These are phyloP conservation scores for Pseudochromis fuscus DNA, from an alignment of 2,797 vertebrate genomes.

Conservation along the genomic window DNA sequence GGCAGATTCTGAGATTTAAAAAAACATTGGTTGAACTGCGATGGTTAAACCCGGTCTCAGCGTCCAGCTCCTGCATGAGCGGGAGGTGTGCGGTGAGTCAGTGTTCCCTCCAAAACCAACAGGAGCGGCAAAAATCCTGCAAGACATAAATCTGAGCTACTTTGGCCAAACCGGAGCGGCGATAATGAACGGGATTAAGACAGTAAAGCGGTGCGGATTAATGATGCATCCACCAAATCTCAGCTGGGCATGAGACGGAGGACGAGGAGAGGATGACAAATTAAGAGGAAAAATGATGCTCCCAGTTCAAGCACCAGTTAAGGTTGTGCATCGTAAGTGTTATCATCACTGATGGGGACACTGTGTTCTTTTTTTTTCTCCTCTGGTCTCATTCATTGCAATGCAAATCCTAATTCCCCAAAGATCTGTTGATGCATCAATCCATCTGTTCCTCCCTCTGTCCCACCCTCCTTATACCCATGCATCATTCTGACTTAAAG, in stretches of 20 bases:
- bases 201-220: conserved; percentile 64
- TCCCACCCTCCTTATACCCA: conserved; percentile 32
- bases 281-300: conserved; percentile 35
- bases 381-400: conserved; percentile 27
- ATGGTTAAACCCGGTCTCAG: conserved; percentile 44
- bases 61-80: conserved; percentile 27
- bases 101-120: conserved; percentile 65
- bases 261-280: conserved; percentile 52
- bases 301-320: conserved; percentile 10
- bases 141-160: conserved; percentile 60
- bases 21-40: conserved; percentile 19
- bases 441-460: conserved; percentile 41
- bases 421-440: conserved; percentile 41
- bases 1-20: not conserved
- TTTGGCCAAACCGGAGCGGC: conserved; percentile 49
- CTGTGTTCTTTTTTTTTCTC: conserved; percentile 30
- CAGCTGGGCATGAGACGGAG: conserved; percentile 30
- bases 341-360: conserved; percentile 20
- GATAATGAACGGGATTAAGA: conserved; percentile 69
- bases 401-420: conserved; percentile 43
- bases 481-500: conserved; percentile 44
- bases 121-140: conserved; percentile 45
- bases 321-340: conserved; percentile 16
- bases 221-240: conserved; percentile 57
- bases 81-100: conserved; percentile 58